These are phyloP conservation scores for Lycophotia porphyrea DNA, from an alignment of 2,888 invertebrate species.

Conservation along the genomic window DNA sequence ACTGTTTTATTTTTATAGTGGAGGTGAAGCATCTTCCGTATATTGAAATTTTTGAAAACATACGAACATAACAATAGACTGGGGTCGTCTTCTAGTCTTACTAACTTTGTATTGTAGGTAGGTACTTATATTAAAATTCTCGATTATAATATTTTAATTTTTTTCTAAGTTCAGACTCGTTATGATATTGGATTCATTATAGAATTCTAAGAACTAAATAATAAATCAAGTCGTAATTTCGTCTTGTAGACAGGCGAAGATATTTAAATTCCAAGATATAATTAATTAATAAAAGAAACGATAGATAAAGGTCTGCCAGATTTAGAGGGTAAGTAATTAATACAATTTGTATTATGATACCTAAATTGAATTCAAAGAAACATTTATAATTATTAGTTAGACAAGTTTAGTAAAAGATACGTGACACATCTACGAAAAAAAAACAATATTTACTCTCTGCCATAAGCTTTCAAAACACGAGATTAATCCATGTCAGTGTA, in stretches of 20 bases:
- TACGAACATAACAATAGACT: neutral
- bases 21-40: neutral
- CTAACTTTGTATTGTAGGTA: neutral
- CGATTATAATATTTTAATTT: neutral
- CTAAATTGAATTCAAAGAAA: neutral
- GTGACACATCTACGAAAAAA: conserved; percentile 21
- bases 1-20: conserved; percentile 1
- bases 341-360: neutral
- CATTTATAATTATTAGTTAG: neutral
- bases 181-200: neutral
- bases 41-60: neutral
- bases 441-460: conserved; percentile 68
- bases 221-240: neutral
- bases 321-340: neutral
- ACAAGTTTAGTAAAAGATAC: too few species aligned
- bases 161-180: neutral
- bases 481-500: conserved; percentile 75
- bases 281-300: neutral
- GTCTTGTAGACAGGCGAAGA: neutral
- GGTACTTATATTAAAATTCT: neutral
- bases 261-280: neutral
- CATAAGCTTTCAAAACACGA: conserved; percentile 73
- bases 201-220: conserved; percentile 1
- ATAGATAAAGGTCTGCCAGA: neutral
- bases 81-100: neutral